These are phyloP conservation scores for Hyalella azteca DNA, from an alignment of 2,888 invertebrate species.

Conservation along the genomic window DNA sequence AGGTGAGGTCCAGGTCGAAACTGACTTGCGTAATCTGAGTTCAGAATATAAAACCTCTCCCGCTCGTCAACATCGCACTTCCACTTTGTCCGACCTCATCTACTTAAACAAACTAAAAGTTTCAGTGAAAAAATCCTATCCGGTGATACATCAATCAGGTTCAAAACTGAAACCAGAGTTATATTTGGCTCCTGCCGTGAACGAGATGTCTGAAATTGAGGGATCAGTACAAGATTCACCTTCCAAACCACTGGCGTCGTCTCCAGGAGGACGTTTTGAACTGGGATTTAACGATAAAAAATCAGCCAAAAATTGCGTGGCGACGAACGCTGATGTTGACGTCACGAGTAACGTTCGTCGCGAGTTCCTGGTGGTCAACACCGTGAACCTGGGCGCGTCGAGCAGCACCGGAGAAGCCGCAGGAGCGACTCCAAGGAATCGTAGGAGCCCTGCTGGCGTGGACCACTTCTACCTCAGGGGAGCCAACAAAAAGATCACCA, in stretches of 20 bases:
- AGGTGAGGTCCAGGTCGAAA: too few species aligned
- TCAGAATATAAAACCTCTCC: too few species aligned
- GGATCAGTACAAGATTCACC: too few species aligned
- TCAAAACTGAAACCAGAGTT: too few species aligned
- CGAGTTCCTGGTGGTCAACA: background rate
- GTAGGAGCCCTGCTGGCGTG: background rate
- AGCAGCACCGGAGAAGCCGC: background rate
- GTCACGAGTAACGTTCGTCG: background rate
- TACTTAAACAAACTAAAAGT: background rate
- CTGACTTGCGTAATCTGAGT: too few species aligned
- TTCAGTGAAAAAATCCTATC: background rate
- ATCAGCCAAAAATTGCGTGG: background rate
- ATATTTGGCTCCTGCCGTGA: too few species aligned
- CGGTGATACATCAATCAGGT: too few species aligned
- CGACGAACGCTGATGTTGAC: constrained; percentile 12
- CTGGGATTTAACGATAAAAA: too few species aligned
- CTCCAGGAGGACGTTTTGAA: too few species aligned
- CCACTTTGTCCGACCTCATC: background rate
- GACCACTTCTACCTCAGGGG: constrained; percentile 1
- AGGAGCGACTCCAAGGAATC: background rate
- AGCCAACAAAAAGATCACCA: background rate
- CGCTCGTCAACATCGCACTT: background rate
- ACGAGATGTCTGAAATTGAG: too few species aligned
- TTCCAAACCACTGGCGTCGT: too few species aligned
- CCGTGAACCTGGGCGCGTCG: background rate